Evolutionary conservation across 2,888 invertebrate species (phyloP).

Genomic region (Neoscelio sp.): DNA sequence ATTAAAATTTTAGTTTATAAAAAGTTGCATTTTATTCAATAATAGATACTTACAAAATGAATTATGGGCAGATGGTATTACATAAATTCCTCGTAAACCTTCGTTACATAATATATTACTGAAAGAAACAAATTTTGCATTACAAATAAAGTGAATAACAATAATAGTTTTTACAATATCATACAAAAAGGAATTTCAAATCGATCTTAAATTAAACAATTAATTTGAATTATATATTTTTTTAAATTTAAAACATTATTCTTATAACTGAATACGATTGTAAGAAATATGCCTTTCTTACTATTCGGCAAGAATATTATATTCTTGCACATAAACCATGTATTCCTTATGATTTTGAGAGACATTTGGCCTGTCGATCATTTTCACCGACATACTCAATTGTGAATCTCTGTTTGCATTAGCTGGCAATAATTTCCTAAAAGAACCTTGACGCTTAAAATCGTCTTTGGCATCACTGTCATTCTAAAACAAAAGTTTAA

Average conservation of each 20-base stretch:
- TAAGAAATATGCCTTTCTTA: conserved; percentile 85
- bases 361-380: conserved; percentile 84
- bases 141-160: too few species aligned
- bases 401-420: conserved; percentile 84
- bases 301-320: conserved; percentile 96
- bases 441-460: conserved; percentile 85
- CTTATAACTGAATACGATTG: background rate
- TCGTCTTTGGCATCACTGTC: conserved; percentile 79
- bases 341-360: conserved; percentile 87
- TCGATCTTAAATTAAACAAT: too few species aligned
- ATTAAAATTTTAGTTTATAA: background rate
- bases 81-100: conserved; percentile 94
- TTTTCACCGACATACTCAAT: conserved; percentile 86
- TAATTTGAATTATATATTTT: too few species aligned
- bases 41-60: conserved; percentile 87
- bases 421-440: conserved; percentile 85
- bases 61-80: conserved; percentile 94
- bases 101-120: conserved; percentile 94
- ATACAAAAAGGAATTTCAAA: too few species aligned
- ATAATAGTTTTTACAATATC: too few species aligned
- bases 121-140: conserved; percentile 80
- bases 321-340: conserved; percentile 93
- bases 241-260: too few species aligned
- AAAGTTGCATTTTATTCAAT: background rate
- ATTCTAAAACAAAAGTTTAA: conserved; percentile 69